Evolutionary conservation across 2,797 vertebrate species (phyloP), one percentile per base, ranked within the genome.

Genomic region (Megalops cyprinoides): DNA sequence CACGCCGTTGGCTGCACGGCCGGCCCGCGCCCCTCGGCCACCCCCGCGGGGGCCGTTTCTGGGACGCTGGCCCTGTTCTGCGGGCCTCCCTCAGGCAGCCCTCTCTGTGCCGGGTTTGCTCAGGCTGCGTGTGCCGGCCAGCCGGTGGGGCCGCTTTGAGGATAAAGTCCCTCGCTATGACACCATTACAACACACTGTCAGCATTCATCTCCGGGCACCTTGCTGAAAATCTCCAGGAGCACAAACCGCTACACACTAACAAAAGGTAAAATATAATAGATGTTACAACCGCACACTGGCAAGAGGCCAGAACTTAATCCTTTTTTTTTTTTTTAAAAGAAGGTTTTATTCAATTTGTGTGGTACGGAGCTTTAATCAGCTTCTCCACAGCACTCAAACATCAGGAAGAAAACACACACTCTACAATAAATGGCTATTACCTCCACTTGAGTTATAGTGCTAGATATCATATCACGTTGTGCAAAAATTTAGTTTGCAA

Each of bases 151-250:
- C 62, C 31, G 20, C 77, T 78, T 77, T 78, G 9, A 15, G n/a
- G 42, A 79, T 91, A 94, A 94, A 90, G 86, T 83, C 89, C 87
- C 65, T 69, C 89, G 86, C 84, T 90, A 89, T 91, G 93, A 90
- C 83, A 88, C 87, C 79, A 60, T 80, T 79, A 37, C 87, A 92
- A 92, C 87, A 88, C 85, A 86, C 65, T 3, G 81, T 81, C 87
- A 89, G 87, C 88, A 88, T 91, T 93, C 86, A 90, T 90, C 87
- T 89, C 81, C 77, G 85, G 87, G 89, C 90, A 91, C 88, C 87
- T 91, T 87, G 89, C 88, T 87, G 88, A 83, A 84, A 79, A 83
- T 87, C 88, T 83, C 90, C 88, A 83, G 87, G 82, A 85, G 91
- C 88, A 88, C 82, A 81, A 39, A 65, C 37, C 15, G 37, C 65